Evolutionary conservation across 2,113 vertebrate genomes (phyloP).

Genomic region (Physeter macrocephalus): DNA sequence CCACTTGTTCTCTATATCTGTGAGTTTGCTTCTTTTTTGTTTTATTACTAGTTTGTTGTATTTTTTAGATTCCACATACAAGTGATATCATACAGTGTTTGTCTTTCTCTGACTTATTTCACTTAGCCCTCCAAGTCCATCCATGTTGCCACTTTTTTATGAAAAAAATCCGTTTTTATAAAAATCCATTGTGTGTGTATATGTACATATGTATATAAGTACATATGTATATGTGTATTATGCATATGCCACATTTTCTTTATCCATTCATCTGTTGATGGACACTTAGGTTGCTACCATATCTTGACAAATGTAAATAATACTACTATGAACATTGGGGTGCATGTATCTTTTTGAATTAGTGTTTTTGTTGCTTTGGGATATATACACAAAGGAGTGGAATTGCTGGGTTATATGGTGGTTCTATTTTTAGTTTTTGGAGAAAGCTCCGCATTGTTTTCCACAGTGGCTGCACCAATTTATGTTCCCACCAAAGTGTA

Average conservation of each 20-base stretch:
- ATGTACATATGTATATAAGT: not conserved
- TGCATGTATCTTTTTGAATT: too few relatives aligned
- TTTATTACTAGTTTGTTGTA: not conserved
- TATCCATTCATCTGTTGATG: too few relatives aligned
- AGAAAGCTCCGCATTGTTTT: too few relatives aligned
- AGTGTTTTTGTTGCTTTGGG: too few relatives aligned
- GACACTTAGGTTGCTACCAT: too few relatives aligned
- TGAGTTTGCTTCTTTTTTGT: not conserved
- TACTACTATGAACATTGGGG: too few relatives aligned
- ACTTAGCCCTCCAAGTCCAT: not conserved
- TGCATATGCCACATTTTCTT: not conserved
- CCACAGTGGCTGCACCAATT: too few relatives aligned
- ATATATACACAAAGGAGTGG: too few relatives aligned
- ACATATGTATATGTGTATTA: not conserved
- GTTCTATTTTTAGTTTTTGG: too few relatives aligned
- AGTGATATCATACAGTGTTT: not conserved
- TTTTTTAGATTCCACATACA: not conserved
- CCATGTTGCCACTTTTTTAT: not conserved
- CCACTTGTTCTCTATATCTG: not conserved
- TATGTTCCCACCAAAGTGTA: too few relatives aligned
- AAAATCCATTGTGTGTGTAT: not conserved
- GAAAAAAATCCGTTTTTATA: not conserved
- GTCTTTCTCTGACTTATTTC: not conserved
- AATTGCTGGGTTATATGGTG: too few relatives aligned
- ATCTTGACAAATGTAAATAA: too few relatives aligned